Evolutionary conservation across 2,113 vertebrate genomes (phyloP), one percentile per base, ranked within the genome.

Genomic region (Ariopsis seemanni): DNA sequence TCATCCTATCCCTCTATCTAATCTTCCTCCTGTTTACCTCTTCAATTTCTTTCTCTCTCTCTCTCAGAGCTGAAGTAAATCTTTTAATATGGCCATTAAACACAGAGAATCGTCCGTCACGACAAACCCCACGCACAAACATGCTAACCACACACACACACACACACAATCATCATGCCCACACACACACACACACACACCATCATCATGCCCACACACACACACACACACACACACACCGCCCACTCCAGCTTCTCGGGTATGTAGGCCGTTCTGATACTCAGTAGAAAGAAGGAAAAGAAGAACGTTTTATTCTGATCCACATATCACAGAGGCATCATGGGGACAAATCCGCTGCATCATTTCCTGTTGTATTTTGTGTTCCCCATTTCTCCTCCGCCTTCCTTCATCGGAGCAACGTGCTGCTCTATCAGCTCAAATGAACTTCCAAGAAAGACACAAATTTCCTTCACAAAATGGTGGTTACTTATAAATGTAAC

Each of bases 241-340:
- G 18, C 80, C 71, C 83, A 88, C 85, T 52, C 58, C 18, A 10
- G 52, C 20, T 15, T n/a, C n/a, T 65, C 62, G 58, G 34, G 48
- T 34, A 55, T 69, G 90, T 34, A 52, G 89, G 81, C 82, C 52
- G 71, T 14, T 52, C 79, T 60, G 58, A 48, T 30, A 30, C 71
- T 53, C n/a, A 75, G 22, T 34, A 83, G 48, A 79, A 57, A 60
- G 14, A 81, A n/a, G 53, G 53, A 71, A 53, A 75, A 17, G 14
- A 30, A 85, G n/a, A 80, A 55, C 6, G 2, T 86, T 86, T 20
- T 50, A 83, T 50, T 71, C 62, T 6, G 50, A 30, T 72, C 57
- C 58, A 85, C 58, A 83, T 55, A 88, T 79, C 79, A 84, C 67
- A 67, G 83, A 87, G 85, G 65, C 58, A 85, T 87, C 75, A 82